A percentile compares a stretch with the other conserved stretches of the same genome.
phyloP scores from a whole-genome alignment of 2,888 invertebrate genomes.

The Chrysodeixis includens region DNA sequence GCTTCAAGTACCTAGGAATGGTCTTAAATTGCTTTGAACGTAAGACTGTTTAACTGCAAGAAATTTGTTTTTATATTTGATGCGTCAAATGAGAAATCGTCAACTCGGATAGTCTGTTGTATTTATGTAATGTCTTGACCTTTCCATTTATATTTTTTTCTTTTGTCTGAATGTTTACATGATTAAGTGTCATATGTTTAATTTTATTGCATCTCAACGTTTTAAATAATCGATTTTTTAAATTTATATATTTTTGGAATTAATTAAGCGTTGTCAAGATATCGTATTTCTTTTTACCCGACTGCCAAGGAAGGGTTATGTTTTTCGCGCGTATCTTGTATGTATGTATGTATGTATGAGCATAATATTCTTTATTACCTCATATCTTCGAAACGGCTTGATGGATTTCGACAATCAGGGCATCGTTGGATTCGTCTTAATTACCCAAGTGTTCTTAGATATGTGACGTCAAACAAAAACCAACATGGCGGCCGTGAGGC shows the following conservation, averaged over 20 bases:
- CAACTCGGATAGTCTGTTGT: constrained; percentile 20
- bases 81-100: constrained; percentile 28
- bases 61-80: constrained; percentile 16
- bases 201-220: constrained; percentile 12
- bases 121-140: constrained; percentile 34
- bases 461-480: too few species aligned
- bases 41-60: neutral
- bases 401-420: too few species aligned
- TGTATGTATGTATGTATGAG: too few species aligned
- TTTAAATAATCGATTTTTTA: neutral
- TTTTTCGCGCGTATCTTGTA: too few species aligned
- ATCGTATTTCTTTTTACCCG: too few species aligned
- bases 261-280: neutral
- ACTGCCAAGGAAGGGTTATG: too few species aligned
- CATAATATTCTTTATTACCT: too few species aligned
- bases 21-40: constrained; percentile 1
- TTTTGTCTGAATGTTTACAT: constrained; percentile 33
- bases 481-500: too few species aligned
- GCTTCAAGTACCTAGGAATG: too few species aligned
- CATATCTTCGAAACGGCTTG: too few species aligned
- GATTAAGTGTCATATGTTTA: constrained; percentile 29
- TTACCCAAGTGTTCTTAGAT: too few species aligned
- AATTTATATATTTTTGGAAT: neutral
- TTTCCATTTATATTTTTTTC: constrained; percentile 34
- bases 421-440: too few species aligned